Evolutionary conservation across 2,797 vertebrate species (phyloP), one percentile per base, ranked within the genome.

Genomic region (Diceros bicornis): DNA sequence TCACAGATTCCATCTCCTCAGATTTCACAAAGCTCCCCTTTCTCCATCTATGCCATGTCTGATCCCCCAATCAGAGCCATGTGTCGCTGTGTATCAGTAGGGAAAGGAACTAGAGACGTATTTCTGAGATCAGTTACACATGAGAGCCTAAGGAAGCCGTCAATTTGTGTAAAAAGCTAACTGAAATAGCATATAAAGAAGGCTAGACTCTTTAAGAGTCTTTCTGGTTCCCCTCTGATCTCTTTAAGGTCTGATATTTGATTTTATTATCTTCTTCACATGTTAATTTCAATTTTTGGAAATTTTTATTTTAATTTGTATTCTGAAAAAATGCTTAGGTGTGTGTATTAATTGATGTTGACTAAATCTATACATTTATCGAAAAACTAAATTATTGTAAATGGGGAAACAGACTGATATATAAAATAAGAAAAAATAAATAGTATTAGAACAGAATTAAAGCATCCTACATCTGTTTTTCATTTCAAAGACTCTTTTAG

Each of bases 401-500:
- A 6, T 82, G 81, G 50, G 21, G 32, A 93, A 78, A 72, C 41
- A 84, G 23, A 52, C 23, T 47, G 29, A 37, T 50, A 32, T 37
- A 47, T 83, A 85, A 93, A 91, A 81, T 86, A 68, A 75, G 37
- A 59, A 37, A 68, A 93, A 89, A 52, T 52, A 52, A 13, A 57
- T 57, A 68, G 11, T 86, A 85, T 78, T 91, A 32, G 82, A 84
- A 57, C 17, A 61, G 25, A 97, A 96, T 96, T 89, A 93, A 96
- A 94, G 25, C 32, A 89, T 79, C 96, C n/a, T 77, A 89, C 78
- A 92, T 91, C 37, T 93, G 21, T 69, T 98, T 98, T 96, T 50
- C 32, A 77, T 97, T 97, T 97, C 50, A 44, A 89, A 41, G 29
- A 23, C 77, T 96, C 62, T 92, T 92, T 95, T 64, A 96, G 62